These are phyloP conservation scores for Amphimallon solstitiale DNA, from an alignment of 2,888 invertebrate species.

Conservation along the genomic window DNA sequence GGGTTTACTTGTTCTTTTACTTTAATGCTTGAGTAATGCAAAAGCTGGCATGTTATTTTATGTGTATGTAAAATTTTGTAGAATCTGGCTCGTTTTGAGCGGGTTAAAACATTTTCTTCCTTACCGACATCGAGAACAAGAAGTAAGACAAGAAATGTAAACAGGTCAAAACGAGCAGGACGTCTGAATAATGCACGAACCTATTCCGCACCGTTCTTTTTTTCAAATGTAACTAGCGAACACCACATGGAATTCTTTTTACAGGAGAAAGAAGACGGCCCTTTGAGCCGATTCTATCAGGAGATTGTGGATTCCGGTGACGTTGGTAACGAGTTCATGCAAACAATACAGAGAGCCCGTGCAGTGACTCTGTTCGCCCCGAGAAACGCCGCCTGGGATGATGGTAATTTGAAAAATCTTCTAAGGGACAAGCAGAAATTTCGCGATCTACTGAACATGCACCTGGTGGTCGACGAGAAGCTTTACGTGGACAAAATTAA, in stretches of 20 bases:
- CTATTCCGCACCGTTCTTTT: too few relatives aligned
- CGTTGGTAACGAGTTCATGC: slow-evolving; percentile 78
- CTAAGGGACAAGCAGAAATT: slow-evolving; percentile 76
- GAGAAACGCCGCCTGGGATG: slow-evolving; percentile 87
- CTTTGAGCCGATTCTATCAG: slow-evolving; percentile 84
- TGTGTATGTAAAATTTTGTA: slow-evolving; percentile 10
- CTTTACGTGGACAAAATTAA: slow-evolving; percentile 82
- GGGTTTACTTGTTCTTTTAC: slow-evolving; percentile 1
- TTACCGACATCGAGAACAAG: too few relatives aligned
- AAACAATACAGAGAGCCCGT: slow-evolving; percentile 74
- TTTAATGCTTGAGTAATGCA: slow-evolving; percentile 29
- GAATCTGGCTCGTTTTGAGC: slow-evolving; percentile 1
- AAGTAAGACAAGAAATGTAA: not conserved
- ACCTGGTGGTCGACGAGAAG: slow-evolving; percentile 77
- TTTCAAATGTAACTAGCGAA: slow-evolving; percentile 11
- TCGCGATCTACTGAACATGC: slow-evolving; percentile 82
- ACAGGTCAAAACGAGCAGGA: slow-evolving; percentile 2
- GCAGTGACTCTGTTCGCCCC: slow-evolving; percentile 90
- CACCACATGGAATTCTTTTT: slow-evolving; percentile 16
- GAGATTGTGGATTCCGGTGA: slow-evolving; percentile 77
- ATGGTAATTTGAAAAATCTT: slow-evolving; percentile 74
- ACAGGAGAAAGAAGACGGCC: slow-evolving; percentile 78
- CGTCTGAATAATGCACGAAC: slow-evolving; percentile 22
- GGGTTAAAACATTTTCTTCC: not conserved
- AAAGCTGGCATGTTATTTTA: slow-evolving; percentile 29